Evolutionary conservation across 2,797 vertebrate genomes (phyloP), one percentile per base, ranked within the genome.

Genomic region (Dromococcyx pavoninus): DNA sequence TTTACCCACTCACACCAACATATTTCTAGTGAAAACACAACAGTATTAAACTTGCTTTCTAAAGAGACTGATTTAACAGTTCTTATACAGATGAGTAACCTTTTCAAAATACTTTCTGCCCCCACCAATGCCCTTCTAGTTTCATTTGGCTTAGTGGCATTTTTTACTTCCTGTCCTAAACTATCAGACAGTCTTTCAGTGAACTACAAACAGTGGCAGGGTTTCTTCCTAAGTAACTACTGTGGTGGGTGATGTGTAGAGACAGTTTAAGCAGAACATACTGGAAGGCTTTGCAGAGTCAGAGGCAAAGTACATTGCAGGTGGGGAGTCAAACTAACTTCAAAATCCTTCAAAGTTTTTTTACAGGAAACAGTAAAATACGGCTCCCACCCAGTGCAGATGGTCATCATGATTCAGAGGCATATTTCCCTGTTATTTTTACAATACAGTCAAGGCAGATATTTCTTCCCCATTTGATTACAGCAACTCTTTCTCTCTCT

Each of bases 51-150:
- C 4, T 37, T 80, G 35, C 65, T 91, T 86, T 92, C 88, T 91
- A 80, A 80, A 83, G 61, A 41, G 50, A 57, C 41, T 54, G 50
- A 87, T 60, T 50, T 76, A 81, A 75, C 48, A 73, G 33, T 78
- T 92, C 76, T 90, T 92, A 88, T 82, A 83, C 73, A 87, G 77
- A 79, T 75, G 76, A 96, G 70, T 88, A 92, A 88, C 66, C 75
- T 48, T 76, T 95, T 82, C 70, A 85, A 94, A 94, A 93, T 94
- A 89, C 32, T 22, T 94, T 95, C 85, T 96, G 72, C 93, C 91
- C 79, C 89, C 86, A 83, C 35, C 93, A 89, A 46, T 18, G 43
- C 73, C 37, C 30, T 79, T 89, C 64, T 46, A 72, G 46, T 90
- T 93, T 94, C 64, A 65, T 61, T 81, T 79, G 71, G 10, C 54